These are phyloP conservation scores for Olivierus martensii DNA, from an alignment of 1,140 invertebrate species.

Conservation along the genomic window DNA sequence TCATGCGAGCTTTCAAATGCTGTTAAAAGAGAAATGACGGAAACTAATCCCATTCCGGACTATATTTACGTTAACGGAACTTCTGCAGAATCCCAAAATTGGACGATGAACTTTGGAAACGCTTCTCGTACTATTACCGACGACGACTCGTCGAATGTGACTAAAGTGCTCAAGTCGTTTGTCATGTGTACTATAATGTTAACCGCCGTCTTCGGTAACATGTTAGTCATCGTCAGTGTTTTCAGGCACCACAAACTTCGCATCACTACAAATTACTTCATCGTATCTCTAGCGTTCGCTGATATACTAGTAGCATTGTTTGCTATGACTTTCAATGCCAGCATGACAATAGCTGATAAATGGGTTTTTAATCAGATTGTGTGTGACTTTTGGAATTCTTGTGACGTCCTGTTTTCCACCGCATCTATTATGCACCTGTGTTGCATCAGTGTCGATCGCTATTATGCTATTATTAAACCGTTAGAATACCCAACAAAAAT, in stretches of 20 bases:
- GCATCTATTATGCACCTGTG: conserved; percentile 86
- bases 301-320: conserved; percentile 80
- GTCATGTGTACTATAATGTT: conserved; percentile 34
- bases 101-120: too few relatives aligned
- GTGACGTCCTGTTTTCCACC: conserved; percentile 90
- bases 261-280: conserved; percentile 88
- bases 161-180: conserved; percentile 9
- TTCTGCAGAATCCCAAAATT: too few relatives aligned
- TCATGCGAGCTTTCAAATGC: too few relatives aligned
- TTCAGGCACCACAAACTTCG: conserved; percentile 69
- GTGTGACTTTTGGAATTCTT: conserved; percentile 90
- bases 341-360: conserved; percentile 59
- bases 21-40: too few relatives aligned
- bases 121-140: background rate
- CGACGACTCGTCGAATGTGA: background rate
- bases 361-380: conserved; percentile 79
- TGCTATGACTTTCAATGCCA: conserved; percentile 88
- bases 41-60: too few relatives aligned
- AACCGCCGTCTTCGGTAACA: conserved; percentile 68
- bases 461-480: conserved; percentile 76
- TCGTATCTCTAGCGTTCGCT: conserved; percentile 77
- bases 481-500: conserved; percentile 78
- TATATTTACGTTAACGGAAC: too few relatives aligned
- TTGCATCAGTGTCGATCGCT: conserved; percentile 88
- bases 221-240: conserved; percentile 63